These are phyloP conservation scores for Acheta domesticus DNA, from an alignment of 2,888 invertebrate genomes.

Conservation along the genomic window DNA sequence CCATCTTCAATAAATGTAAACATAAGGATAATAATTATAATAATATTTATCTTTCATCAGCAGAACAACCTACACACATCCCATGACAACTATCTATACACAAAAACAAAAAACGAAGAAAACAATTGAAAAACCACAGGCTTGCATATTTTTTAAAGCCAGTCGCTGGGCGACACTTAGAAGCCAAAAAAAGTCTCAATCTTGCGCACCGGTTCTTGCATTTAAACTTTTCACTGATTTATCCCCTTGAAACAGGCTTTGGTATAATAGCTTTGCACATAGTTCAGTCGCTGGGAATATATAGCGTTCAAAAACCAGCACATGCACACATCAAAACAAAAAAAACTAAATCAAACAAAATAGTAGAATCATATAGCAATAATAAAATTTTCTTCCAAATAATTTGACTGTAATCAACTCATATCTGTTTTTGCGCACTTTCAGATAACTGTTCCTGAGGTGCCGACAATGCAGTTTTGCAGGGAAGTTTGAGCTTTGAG, in stretches of 20 bases:
- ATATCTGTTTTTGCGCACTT: too few species aligned
- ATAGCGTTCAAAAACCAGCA: conserved; percentile 22
- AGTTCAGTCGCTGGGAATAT: not conserved
- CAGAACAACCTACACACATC: not conserved
- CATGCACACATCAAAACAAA: not conserved
- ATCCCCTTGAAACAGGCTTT: conserved; percentile 28
- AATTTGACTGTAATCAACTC: too few species aligned
- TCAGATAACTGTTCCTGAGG: too few species aligned
- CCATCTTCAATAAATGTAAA: not conserved
- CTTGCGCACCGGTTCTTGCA: too few species aligned
- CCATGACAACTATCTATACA: not conserved
- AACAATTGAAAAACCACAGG: not conserved
- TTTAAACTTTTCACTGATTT: not conserved
- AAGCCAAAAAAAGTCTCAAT: not conserved
- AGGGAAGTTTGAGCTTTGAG: too few species aligned
- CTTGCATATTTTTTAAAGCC: not conserved
- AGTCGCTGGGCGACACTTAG: not conserved
- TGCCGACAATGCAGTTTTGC: too few species aligned
- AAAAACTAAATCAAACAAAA: not conserved
- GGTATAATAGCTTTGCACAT: conserved; percentile 27
- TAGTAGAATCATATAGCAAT: not conserved
- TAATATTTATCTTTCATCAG: not conserved
- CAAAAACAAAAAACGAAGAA: not conserved
- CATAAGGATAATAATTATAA: conserved; percentile 11
- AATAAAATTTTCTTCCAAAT: not conserved